Evolutionary conservation across 1,140 invertebrate genomes (phyloP).

Genomic region (Globodera ellingtonae): DNA sequence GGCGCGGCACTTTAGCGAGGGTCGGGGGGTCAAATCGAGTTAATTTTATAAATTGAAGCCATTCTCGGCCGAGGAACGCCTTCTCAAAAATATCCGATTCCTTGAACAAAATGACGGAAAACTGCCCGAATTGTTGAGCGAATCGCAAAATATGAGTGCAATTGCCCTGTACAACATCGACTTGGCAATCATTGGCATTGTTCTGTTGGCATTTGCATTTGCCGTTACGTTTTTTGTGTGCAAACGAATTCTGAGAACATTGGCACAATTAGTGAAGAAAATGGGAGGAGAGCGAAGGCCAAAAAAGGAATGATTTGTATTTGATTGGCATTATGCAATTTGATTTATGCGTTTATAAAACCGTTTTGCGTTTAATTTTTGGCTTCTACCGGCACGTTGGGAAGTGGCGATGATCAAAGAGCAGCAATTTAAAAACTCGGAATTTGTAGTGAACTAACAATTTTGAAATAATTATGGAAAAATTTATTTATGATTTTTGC

Average conservation of each 20-base stretch:
- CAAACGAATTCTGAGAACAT: neutral
- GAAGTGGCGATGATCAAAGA: too few relatives aligned
- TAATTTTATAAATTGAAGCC: slow-evolving; percentile 12
- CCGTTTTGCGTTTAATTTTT: too few relatives aligned
- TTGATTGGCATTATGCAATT: too few relatives aligned
- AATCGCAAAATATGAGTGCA: slow-evolving; percentile 25
- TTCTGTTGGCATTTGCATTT: neutral
- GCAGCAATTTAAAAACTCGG: too few relatives aligned
- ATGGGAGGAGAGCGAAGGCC: neutral
- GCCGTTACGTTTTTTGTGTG: neutral
- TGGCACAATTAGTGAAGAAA: neutral
- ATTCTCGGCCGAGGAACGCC: slow-evolving; percentile 38
- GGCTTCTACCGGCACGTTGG: too few relatives aligned
- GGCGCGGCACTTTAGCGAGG: too few relatives aligned
- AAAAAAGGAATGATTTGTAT: neutral
- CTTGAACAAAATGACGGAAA: slow-evolving; percentile 38
- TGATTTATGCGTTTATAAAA: too few relatives aligned
- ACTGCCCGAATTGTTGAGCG: slow-evolving; percentile 39
- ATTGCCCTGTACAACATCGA: slow-evolving; percentile 33
- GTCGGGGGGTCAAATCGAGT: neutral
- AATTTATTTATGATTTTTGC: too few relatives aligned
- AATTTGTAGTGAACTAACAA: too few relatives aligned
- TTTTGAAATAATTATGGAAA: too few relatives aligned
- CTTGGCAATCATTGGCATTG: neutral
- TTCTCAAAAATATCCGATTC: slow-evolving; percentile 35